Conservation (phyloP, 2,797 vertebrate genomes). For the Gymnoscopelus braueri region DNA sequence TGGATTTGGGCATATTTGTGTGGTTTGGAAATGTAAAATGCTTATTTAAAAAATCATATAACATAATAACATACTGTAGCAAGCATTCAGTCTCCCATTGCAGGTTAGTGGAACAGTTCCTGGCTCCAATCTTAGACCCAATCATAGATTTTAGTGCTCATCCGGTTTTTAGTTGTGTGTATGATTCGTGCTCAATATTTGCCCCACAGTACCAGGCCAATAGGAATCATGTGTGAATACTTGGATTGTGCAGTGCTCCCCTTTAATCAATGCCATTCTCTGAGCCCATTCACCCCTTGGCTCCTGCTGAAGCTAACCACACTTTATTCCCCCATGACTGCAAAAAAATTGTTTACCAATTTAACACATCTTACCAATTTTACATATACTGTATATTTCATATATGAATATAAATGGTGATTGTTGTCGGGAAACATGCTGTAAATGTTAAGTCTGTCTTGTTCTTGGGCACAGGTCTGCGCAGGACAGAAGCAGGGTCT, state of each 20-base stretch:
- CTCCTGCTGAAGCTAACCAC: too few species aligned
- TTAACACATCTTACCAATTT: too few species aligned
- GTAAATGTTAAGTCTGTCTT: slow-evolving; percentile 12
- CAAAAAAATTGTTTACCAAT: too few species aligned
- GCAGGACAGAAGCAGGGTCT: slow-evolving; percentile 73
- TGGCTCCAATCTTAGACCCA: neutral
- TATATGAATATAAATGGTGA: too few species aligned
- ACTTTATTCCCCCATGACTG: too few species aligned
- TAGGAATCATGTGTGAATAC: neutral
- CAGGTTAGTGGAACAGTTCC: neutral
- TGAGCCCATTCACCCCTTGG: too few species aligned
- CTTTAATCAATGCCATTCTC: neutral
- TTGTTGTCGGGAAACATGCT: too few species aligned
- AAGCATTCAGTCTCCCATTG: neutral
- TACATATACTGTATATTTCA: neutral
- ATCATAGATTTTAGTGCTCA: neutral
- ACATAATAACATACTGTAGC: too few species aligned
- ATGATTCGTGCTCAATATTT: neutral
- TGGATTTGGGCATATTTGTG: neutral
- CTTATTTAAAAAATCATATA: too few species aligned
- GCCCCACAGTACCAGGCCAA: neutral
- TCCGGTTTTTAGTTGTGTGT: neutral
- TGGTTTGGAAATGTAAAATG: neutral
- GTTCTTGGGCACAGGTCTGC: slow-evolving; percentile 69
- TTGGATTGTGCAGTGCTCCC: neutral